These are phyloP conservation scores for Dipodomys ordii DNA, from an alignment of 2,113 vertebrate genomes.

Conservation along the genomic window DNA sequence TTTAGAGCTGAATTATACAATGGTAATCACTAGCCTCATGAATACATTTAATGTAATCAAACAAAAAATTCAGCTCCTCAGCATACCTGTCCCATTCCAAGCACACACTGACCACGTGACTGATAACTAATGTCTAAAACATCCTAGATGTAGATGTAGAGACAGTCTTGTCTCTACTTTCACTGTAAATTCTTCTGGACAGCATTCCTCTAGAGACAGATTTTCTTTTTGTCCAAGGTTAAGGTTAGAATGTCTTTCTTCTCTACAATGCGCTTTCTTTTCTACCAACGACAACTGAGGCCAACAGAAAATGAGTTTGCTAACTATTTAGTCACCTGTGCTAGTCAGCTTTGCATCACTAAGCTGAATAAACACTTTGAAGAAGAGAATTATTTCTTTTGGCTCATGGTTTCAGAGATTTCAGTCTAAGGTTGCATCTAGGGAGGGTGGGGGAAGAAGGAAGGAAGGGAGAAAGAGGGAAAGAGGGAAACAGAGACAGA, in stretches of 20 bases:
- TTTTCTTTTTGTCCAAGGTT: constrained; percentile 23
- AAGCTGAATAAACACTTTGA: not conserved
- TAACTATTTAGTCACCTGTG: not conserved
- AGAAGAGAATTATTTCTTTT: not conserved
- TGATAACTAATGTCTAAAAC: not conserved
- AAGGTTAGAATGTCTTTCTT: constrained; percentile 8
- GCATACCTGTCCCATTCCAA: not conserved
- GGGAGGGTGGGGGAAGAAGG: not conserved
- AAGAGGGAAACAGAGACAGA: not conserved
- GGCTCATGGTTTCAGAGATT: not conserved
- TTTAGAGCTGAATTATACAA: not conserved
- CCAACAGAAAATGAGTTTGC: not conserved
- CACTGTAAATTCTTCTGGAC: not conserved
- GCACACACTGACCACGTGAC: not conserved
- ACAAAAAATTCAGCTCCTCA: constrained; percentile 8
- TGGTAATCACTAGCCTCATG: not conserved
- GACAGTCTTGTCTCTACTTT: not conserved
- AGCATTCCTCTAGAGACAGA: not conserved
- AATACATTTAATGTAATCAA: not conserved
- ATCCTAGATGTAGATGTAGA: not conserved
- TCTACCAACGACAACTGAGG: constrained; percentile 9
- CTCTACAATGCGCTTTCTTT: not conserved
- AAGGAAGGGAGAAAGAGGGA: not conserved
- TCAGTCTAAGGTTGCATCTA: not conserved
- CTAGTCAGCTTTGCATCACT: not conserved